Base-by-base conservation (phyloP, 2,888 invertebrate species). In the Perithous albicinctus region DNA sequence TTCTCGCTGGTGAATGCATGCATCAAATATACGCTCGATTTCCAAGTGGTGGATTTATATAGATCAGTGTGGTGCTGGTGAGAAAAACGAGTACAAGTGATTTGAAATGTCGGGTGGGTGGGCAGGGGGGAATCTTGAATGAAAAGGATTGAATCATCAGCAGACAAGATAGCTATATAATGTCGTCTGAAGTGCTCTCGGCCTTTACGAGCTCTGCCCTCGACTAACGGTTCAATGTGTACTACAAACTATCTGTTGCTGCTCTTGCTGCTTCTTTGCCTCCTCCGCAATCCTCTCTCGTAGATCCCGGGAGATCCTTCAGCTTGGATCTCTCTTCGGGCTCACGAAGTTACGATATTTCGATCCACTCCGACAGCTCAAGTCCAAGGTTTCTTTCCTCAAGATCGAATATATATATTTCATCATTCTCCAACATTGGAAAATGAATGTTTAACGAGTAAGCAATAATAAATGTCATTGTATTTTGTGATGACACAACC, bases 221-320 rank as follows among this genome's bases (percentile, higher is more conserved):
- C 48, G 77, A 67, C 81, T 89, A 89, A 88, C 88, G 87, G 88
- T 87, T 84, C 80, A 84, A 85, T 86, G 86, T 78, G 87, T 86
- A 87, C 83, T 85, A 72, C 46, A 15, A 26, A n/a, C n/a, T n/a
- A n/a, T n/a, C n/a, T n/a, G n/a, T n/a, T n/a, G n/a, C 26, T 66
- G 66, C 26, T 73, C 84, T 83, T 84, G 86, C 75, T 77, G 82
- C 74, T 78, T 76, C 77, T n/a, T n/a, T n/a, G 83, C 83, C 75
- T 80, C 78, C 63, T 48, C 72, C 48, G 75, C 64, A 41, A 32
- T 66, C 54, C 56, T 61, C 43, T 73, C 51, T 63, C 70, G 56
- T 35, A 59, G 70, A 77, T 77, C 66, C 32, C 66, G 56, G n/a
- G n/a, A n/a, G n/a, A 48, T 75, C 61, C 46, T 56, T 80, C 72